Evolutionary conservation across 2,797 vertebrate genomes (phyloP), one percentile per base, ranked within the genome.

Genomic region (Ficedula albicollis): DNA sequence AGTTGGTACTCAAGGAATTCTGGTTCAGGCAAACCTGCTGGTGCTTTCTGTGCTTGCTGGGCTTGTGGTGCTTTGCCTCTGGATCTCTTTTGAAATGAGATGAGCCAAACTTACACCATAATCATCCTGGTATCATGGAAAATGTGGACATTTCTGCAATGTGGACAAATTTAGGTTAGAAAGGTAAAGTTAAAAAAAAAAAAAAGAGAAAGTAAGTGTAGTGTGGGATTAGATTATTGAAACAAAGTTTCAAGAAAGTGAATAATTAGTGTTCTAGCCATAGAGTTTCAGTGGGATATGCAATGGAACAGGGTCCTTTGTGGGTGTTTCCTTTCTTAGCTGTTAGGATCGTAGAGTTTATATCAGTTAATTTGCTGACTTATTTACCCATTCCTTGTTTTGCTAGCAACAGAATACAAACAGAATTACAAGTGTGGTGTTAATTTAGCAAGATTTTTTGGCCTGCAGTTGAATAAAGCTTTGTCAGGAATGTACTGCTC

Each of bases 1-100:
- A 26, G 19, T 4, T 38, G 25, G 29, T 56, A 7, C 7, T 6
- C 29, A 27, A 49, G 6, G n/a, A 80, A 4, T 60, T 66, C 55
- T 91, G 27, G 16, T 87, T 91, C 32, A 8, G 29, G 26, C 39
- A 68, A 29, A 63, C 58, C n/a, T 88, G 18, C 34, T 4, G 3
- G 16, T 13, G 16, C 44, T 68, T 13, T 67, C 18, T 84, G n/a
- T 46, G 46, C 0, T 0, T 52, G n/a, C 39, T 1, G 1, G 22
- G 23, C 46, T 92, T 3, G 1, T 1, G 4, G 27, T 2, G 3
- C 58, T 89, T 88, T 54, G 26, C 22, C 83, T 92, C 46, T 93
- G 32, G 8, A n/a, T 73, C 18, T 55, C 60, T 75, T 81, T 52
- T 16, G 23, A 68, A 68, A 68, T 30, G 73, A 51, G 17, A 68